Percentiles rank a stretch among this genome's conserved stretches.
Evolutionary conservation across 2,113 vertebrate species (phyloP).

Genomic region (Zosterops borbonicus): DNA sequence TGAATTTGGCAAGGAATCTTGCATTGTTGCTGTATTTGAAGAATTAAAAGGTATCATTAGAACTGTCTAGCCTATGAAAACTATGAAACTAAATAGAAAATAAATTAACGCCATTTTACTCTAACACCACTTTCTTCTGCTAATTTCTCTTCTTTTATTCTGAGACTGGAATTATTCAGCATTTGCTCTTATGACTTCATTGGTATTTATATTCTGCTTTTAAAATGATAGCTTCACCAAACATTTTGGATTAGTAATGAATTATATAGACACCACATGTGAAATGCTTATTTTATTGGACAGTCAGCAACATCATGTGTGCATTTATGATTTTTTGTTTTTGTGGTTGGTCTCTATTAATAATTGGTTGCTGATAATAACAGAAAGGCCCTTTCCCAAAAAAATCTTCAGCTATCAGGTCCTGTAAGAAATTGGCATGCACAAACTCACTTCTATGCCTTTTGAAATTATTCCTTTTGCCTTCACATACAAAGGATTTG

Average conservation of each 20-base stretch:
- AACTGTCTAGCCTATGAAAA: not conserved
- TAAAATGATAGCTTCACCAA: not conserved
- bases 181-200: not conserved
- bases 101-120: not conserved
- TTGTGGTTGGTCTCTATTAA: not conserved
- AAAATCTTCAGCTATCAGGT: not conserved
- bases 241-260: not conserved
- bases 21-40: not conserved
- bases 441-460: not conserved
- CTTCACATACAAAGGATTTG: not conserved
- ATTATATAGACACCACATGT: not conserved
- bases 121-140: not conserved
- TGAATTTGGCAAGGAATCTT: not conserved
- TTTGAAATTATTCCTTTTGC: not conserved
- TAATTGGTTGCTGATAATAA: not conserved
- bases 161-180: not conserved
- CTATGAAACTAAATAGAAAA: not conserved
- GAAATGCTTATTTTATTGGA: constrained; percentile 9
- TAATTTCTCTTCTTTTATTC: not conserved
- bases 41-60: not conserved
- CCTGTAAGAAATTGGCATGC: not conserved
- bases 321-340: not conserved
- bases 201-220: not conserved
- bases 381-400: not conserved
- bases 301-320: not conserved